Evolutionary conservation across 2,888 invertebrate genomes (phyloP).

Genomic region (Rhimphoctona megacephalus): DNA sequence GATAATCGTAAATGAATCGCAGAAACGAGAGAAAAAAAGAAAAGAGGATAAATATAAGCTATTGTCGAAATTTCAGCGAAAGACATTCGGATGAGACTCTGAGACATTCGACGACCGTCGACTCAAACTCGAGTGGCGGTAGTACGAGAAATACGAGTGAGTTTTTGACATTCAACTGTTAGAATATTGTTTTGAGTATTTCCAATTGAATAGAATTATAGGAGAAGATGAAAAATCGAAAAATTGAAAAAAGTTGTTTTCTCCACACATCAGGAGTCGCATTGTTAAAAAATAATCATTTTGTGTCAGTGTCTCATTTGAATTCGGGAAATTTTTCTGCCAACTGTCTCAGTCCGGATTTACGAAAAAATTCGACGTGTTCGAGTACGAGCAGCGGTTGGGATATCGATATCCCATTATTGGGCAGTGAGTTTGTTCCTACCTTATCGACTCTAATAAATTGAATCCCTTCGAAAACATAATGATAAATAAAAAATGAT

Average conservation of each 20-base stretch:
- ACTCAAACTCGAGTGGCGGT: conserved; percentile 77
- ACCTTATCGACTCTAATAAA: not conserved
- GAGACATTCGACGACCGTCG: conserved; percentile 74
- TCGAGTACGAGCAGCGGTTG: conserved; percentile 82
- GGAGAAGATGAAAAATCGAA: not conserved
- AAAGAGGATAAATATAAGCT: conserved; percentile 15
- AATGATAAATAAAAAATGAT: conserved; percentile 1
- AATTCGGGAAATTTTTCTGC: conserved; percentile 81
- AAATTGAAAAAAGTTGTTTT: no score
- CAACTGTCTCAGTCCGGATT: conserved; percentile 76
- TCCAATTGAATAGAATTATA: not conserved
- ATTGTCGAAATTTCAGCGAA: conserved; percentile 72
- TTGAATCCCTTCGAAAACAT: not conserved
- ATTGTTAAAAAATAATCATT: not conserved
- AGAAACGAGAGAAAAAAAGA: not conserved
- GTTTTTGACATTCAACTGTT: conserved; percentile 48
- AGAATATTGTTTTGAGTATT: not conserved
- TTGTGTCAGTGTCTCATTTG: conserved; percentile 77
- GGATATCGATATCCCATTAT: conserved; percentile 79
- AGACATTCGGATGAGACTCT: conserved; percentile 79
- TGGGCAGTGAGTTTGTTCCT: conserved; percentile 77
- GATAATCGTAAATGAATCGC: not conserved
- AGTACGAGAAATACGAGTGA: conserved; percentile 77
- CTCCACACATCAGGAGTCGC: no score
- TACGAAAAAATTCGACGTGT: conserved; percentile 80